Evolutionary conservation across 1,140 invertebrate species (phyloP), one percentile per base, ranked within the genome.

Genomic region (Leptopilina clavipes): DNA sequence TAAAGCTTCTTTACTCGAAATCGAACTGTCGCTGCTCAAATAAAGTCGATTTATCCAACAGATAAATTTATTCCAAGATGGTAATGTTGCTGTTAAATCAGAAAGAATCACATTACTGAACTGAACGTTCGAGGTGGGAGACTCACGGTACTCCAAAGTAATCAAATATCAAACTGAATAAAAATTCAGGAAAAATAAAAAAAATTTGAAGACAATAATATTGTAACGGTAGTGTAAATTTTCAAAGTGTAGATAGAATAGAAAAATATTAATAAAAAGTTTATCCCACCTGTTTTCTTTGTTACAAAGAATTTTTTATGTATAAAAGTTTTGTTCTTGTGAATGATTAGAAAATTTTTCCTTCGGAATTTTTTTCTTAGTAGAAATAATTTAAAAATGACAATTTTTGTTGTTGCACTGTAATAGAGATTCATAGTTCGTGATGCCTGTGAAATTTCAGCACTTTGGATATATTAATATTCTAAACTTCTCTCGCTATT

Each of bases 21-120:
- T 65, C 56, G 56, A 65, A 65, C 56, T 65, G 56, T 65, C 56
- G 22, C 56, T 65, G 56, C 56, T 65, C 56, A 65, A 65, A 65
- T 65, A 65, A 65, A 65, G 22, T 65, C 6, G 22, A 65, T 65
- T 65, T 65, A 65, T 65, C 56, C 56, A 65, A 65, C 12, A 65
- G 56, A 65, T 65, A 65, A 65, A 65, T 65, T 65, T 65, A 31
- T 65, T 65, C 59, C 22, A 31, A 65, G 22, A 65, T 65, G 22
- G 59, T 65, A 65, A 31, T 65, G 59, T 31, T 65, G 25, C 22
- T 65, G 59, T 65, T 65, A 65, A 65, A 65, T 65, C 22, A 65
- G 25, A 65, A 31, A 65, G 19, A 65, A 31, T 65, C 59, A n/a
- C 59, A 37, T 65, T 65, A 65, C 59, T 65, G 22, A 65, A 65